These are phyloP conservation scores for Oeneis ivallda DNA, from an alignment of 2,888 invertebrate genomes.

Conservation along the genomic window DNA sequence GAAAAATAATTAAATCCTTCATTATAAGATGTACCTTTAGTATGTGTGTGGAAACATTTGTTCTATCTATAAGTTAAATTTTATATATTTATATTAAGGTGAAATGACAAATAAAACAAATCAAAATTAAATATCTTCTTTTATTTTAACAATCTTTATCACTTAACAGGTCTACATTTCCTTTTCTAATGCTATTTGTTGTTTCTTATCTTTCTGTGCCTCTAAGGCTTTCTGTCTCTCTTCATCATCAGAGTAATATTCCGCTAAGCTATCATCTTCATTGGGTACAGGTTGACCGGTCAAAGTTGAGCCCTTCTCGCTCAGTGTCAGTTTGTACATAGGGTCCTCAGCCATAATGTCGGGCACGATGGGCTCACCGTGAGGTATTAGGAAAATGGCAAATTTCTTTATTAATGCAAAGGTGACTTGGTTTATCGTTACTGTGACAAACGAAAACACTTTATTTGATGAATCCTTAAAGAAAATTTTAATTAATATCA, in stretches of 20 bases:
- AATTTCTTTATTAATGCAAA: too few relatives aligned
- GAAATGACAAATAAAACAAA: slow-evolving; percentile 10
- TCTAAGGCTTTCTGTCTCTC: slow-evolving; percentile 70
- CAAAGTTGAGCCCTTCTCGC: slow-evolving; percentile 62
- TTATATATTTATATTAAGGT: background rate
- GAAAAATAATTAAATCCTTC: too few relatives aligned
- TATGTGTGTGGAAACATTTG: too few relatives aligned
- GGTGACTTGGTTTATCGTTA: too few relatives aligned
- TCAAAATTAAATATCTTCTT: slow-evolving; percentile 37
- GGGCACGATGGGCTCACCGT: slow-evolving; percentile 49
- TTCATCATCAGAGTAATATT: slow-evolving; percentile 79
- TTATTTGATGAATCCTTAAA: too few relatives aligned
- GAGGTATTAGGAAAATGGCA: too few relatives aligned
- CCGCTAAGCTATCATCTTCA: slow-evolving; percentile 66
- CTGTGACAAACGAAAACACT: too few relatives aligned
- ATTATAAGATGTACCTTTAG: too few relatives aligned
- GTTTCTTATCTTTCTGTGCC: slow-evolving; percentile 63
- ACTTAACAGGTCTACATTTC: slow-evolving; percentile 61
- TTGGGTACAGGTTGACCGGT: slow-evolving; percentile 58
- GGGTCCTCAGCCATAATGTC: slow-evolving; percentile 57
- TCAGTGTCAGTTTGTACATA: slow-evolving; percentile 60
- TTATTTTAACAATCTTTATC: slow-evolving; percentile 54
- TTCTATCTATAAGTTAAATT: background rate
- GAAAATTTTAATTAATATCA: too few relatives aligned
- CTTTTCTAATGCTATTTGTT: slow-evolving; percentile 62